Conservation (phyloP, 2,888 invertebrate species). For the Metopia argyrocephala region DNA sequence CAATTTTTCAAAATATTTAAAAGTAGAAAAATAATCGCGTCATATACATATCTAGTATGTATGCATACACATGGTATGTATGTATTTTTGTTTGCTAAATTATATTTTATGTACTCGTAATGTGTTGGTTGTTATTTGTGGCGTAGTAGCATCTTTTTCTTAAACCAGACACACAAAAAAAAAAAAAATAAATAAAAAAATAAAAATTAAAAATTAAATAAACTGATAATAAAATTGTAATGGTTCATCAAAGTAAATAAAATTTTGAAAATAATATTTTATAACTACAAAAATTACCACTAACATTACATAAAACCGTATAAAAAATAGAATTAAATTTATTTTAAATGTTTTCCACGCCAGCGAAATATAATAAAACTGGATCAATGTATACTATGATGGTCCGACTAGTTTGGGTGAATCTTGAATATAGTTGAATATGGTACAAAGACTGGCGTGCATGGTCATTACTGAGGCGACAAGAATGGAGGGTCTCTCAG, state of each 20-base stretch:
- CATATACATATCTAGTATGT: conserved; percentile 51
- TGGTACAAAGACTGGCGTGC: too few species aligned
- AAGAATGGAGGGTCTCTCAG: too few species aligned
- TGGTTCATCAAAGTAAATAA: conserved; percentile 61
- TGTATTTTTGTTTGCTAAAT: conserved; percentile 23
- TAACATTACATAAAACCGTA: conserved; percentile 10
- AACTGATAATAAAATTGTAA: conserved; percentile 64
- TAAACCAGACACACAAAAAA: neutral
- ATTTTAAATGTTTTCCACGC: too few species aligned
- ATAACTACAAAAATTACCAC: conserved; percentile 2
- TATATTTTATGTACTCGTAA: conserved; percentile 11
- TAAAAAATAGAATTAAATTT: neutral
- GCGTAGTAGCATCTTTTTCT: conserved; percentile 9
- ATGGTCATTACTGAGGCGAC: too few species aligned
- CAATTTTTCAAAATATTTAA: conserved; percentile 40
- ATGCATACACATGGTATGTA: too few species aligned
- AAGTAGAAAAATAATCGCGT: conserved; percentile 59
- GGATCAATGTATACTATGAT: too few species aligned
- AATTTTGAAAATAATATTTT: conserved; percentile 45
- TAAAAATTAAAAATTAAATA: conserved; percentile 54
- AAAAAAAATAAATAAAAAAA: neutral
- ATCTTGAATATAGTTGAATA: too few species aligned
- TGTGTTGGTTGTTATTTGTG: conserved; percentile 17
- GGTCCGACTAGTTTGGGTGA: too few species aligned
- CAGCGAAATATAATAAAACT: too few species aligned